Evolutionary conservation across 1,140 invertebrate genomes (phyloP).

Genomic region (fruit fly (Drosophila melanogaster)): DNA sequence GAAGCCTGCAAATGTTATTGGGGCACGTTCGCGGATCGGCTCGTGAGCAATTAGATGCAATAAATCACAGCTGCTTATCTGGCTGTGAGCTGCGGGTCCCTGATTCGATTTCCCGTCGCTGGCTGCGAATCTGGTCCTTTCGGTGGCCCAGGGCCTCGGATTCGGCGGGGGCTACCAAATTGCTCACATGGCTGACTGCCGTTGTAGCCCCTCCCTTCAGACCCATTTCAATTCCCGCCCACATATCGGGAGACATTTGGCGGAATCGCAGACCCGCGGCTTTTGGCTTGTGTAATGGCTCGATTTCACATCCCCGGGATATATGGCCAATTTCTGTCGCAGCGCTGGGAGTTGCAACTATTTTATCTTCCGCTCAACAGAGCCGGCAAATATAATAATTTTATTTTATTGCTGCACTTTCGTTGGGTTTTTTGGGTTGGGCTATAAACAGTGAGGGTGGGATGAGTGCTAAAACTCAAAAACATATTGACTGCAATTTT

Average conservation of each 20-base stretch:
- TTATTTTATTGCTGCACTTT: slow-evolving; percentile 34
- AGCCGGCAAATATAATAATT: slow-evolving; percentile 35
- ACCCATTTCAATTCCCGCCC: neutral
- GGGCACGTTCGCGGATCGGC: slow-evolving; percentile 60
- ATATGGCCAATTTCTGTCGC: slow-evolving; percentile 44
- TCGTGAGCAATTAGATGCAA: slow-evolving; percentile 75
- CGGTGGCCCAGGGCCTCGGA: slow-evolving; percentile 5
- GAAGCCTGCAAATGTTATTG: slow-evolving; percentile 70
- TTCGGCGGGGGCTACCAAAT: slow-evolving; percentile 6
- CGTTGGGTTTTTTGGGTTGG: neutral
- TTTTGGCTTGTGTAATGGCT: slow-evolving; percentile 32
- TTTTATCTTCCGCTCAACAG: slow-evolving; percentile 36
- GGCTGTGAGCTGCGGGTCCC: slow-evolving; percentile 30
- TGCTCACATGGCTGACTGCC: slow-evolving; percentile 40
- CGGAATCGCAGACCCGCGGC: slow-evolving; percentile 37
- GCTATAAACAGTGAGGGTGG: slow-evolving; percentile 14
- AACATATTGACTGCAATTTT: neutral
- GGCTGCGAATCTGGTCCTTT: neutral
- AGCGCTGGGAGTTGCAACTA: slow-evolving; percentile 37
- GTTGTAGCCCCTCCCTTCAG: neutral
- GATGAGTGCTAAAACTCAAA: neutral
- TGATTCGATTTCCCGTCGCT: slow-evolving; percentile 28
- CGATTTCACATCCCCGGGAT: slow-evolving; percentile 24
- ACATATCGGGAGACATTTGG: slow-evolving; percentile 19
- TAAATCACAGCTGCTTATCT: slow-evolving; percentile 73